Evolutionary conservation across 2,797 vertebrate species (phyloP).

Genomic region (Hephaestus fuliginosus): DNA sequence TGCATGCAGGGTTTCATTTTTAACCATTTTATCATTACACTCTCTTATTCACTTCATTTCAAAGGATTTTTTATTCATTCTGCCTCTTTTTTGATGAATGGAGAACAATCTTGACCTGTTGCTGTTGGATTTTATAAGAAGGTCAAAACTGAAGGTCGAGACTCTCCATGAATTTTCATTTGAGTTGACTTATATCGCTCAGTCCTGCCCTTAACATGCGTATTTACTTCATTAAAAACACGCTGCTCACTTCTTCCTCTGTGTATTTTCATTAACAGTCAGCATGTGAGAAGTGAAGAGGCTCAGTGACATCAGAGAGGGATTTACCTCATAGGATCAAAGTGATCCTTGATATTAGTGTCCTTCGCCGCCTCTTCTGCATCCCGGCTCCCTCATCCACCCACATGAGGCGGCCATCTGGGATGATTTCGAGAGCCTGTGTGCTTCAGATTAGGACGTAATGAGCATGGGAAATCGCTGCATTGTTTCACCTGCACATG

Average conservation of each 20-base stretch:
- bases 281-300: conserved; percentile 40
- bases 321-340: conserved; percentile 67
- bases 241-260: not conserved
- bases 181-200: not conserved
- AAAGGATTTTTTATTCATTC: not conserved
- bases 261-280: conserved; percentile 53
- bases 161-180: not conserved
- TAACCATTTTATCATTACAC: not conserved
- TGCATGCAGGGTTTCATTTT: too few species aligned
- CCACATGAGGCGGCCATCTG: conserved; percentile 51
- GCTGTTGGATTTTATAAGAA: not conserved
- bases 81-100: not conserved
- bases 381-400: conserved; percentile 35
- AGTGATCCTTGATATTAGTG: conserved; percentile 56
- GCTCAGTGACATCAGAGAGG: conserved; percentile 61
- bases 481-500: conserved; percentile 15
- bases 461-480: conserved; percentile 8
- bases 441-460: conserved; percentile 37
- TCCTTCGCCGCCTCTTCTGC: conserved; percentile 54
- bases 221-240: not conserved
- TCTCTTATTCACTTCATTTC: not conserved
- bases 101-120: not conserved
- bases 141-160: not conserved
- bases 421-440: conserved; percentile 37
- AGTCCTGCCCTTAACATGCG: too few species aligned